These are phyloP conservation scores for Neoscelio sp. DNA, from an alignment of 2,888 invertebrate species.

Conservation along the genomic window DNA sequence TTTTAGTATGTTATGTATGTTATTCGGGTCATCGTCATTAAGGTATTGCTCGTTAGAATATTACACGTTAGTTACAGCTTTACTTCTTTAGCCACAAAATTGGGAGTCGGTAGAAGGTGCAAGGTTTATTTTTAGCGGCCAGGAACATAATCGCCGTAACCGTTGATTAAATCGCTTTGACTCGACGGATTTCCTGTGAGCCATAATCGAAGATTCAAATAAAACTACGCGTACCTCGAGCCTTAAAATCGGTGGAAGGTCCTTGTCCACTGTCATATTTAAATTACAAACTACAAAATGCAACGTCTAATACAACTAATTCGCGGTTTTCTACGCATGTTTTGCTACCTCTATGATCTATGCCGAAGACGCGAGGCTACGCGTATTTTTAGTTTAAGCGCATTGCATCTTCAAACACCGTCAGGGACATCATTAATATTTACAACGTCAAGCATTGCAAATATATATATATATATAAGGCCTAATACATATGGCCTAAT, in stretches of 20 bases:
- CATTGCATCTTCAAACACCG: conserved; percentile 47
- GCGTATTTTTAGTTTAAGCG: conserved; percentile 72
- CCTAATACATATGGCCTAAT: too few relatives aligned
- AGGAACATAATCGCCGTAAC: conserved; percentile 32
- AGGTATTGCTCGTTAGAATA: too few relatives aligned
- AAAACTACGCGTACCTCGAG: conserved; percentile 72
- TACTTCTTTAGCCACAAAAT: conserved; percentile 13
- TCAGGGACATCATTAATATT: conserved; percentile 66
- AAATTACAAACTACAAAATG: conserved; percentile 75
- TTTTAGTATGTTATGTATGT: too few relatives aligned
- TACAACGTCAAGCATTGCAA: conserved; percentile 53
- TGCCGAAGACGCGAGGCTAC: conserved; percentile 75
- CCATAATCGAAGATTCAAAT: conserved; percentile 23
- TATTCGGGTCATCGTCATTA: too few relatives aligned
- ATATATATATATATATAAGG: not conserved
- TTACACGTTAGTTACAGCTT: conserved; percentile 1
- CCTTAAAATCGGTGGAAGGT: conserved; percentile 77
- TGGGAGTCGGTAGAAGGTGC: conserved; percentile 17
- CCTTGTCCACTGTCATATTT: conserved; percentile 77
- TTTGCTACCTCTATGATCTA: conserved; percentile 72
- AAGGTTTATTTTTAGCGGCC: conserved; percentile 45
- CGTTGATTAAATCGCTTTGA: conserved; percentile 28
- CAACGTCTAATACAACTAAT: conserved; percentile 73
- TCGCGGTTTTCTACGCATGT: conserved; percentile 73
- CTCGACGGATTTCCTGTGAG: conserved; percentile 16